phyloP scores from a whole-genome alignment of 2,888 invertebrate species.

The Athripsodes cinereus region DNA sequence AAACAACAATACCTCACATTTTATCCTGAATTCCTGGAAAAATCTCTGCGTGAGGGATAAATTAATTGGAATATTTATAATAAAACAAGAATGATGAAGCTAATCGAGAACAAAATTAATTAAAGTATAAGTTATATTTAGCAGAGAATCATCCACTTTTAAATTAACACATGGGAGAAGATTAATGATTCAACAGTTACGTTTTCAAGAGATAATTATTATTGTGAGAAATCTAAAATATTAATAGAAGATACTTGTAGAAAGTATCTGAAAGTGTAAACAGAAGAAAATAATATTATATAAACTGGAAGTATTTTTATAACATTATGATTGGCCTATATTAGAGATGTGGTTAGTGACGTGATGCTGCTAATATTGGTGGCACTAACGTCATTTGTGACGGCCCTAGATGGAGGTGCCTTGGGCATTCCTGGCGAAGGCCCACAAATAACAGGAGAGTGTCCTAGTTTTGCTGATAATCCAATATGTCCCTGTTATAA shows the following conservation, averaged over 20 bases:
- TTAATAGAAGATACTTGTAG: neutral
- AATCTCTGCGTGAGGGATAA: no score
- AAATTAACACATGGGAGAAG: no score
- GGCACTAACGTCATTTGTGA: constrained; percentile 14
- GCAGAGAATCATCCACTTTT: no score
- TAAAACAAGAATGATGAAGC: no score
- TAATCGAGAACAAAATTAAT: no score
- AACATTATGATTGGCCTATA: neutral
- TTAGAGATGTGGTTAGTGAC: constrained; percentile 18
- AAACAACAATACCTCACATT: no score
- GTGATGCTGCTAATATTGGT: constrained; percentile 21
- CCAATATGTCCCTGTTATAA: constrained; percentile 88
- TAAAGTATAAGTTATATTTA: no score
- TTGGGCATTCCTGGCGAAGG: constrained; percentile 10
- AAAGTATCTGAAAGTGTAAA: neutral
- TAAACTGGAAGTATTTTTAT: neutral
- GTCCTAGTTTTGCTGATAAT: constrained; percentile 69
- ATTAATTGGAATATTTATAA: no score
- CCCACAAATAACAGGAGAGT: constrained; percentile 36
- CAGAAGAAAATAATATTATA: neutral
- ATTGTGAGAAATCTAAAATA: neutral
- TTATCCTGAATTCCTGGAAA: no score
- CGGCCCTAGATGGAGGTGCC: constrained; percentile 13
- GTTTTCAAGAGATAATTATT: no score
- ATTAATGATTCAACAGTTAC: no score